These are phyloP conservation scores for Anoura caudifer DNA, from an alignment of 2,113 vertebrate species.

Conservation along the genomic window DNA sequence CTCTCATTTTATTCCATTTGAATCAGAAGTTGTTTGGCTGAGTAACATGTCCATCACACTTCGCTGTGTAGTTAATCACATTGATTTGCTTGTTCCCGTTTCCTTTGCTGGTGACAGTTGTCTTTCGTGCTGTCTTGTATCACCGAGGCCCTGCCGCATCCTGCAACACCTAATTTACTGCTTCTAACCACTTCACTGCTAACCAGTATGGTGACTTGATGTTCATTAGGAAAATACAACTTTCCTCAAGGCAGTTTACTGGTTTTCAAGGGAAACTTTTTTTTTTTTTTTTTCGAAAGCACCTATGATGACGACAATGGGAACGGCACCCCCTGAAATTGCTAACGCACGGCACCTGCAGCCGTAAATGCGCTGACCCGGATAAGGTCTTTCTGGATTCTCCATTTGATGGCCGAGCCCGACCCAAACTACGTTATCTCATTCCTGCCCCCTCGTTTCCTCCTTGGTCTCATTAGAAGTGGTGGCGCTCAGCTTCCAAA, in stretches of 20 bases:
- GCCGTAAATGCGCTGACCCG: rapidly evolving
- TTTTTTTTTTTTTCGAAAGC: background rate
- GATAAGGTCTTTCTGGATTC: background rate
- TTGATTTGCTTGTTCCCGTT: background rate
- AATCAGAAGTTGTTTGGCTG: background rate
- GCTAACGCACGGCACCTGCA: rapidly evolving
- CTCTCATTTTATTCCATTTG: background rate
- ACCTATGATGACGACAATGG: too few relatives aligned
- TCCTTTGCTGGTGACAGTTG: background rate
- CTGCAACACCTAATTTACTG: background rate
- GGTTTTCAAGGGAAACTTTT: background rate
- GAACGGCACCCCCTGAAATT: rapidly evolving
- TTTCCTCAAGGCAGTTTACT: background rate
- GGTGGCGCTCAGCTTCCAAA: background rate
- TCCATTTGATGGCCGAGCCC: rapidly evolving
- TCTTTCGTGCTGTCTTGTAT: rapidly evolving
- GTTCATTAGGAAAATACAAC: background rate
- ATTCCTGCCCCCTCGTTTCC: background rate
- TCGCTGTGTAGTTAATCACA: background rate
- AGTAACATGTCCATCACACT: background rate
- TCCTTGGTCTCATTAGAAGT: background rate
- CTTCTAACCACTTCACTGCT: background rate
- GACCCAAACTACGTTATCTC: background rate
- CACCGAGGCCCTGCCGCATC: rapidly evolving
- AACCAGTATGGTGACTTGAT: background rate